Percentiles rank a stretch among this genome's conserved stretches.
Conservation (phyloP, 2,797 vertebrate genomes). For the Synaphobranchus kaupii region DNA sequence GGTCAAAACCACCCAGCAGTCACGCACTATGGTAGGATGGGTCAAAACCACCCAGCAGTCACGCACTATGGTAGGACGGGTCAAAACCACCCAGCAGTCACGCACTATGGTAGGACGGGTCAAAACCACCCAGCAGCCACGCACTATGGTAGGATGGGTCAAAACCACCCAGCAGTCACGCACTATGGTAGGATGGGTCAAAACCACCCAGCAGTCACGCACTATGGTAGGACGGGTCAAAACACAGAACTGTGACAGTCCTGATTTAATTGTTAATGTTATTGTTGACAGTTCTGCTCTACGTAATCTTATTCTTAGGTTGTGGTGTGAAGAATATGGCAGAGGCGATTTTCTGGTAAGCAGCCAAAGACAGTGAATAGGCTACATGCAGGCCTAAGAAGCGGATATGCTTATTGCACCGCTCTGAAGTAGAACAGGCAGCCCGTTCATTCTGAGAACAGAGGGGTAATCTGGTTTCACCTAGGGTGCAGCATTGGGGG, state of each 20-base stretch:
- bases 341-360: background rate
- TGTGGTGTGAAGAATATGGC: background rate
- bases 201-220: background rate
- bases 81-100: constrained; percentile 13
- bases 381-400: background rate
- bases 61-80: no score
- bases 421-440: constrained; percentile 3
- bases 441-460: constrained; percentile 24
- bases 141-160: no score
- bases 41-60: constrained; percentile 13
- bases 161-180: constrained; percentile 13
- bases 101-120: no score
- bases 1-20: constrained; percentile 16
- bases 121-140: constrained; percentile 13
- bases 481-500: constrained; percentile 33
- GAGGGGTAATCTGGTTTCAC: constrained; percentile 31
- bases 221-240: background rate
- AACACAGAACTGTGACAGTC: background rate
- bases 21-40: no score
- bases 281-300: background rate
- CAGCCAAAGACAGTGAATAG: background rate
- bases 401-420: background rate
- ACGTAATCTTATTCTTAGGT: background rate
- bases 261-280: background rate
- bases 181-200: no score